phyloP scores from a whole-genome alignment of 2,888 invertebrate genomes.

The Stenotaenia linearis region DNA sequence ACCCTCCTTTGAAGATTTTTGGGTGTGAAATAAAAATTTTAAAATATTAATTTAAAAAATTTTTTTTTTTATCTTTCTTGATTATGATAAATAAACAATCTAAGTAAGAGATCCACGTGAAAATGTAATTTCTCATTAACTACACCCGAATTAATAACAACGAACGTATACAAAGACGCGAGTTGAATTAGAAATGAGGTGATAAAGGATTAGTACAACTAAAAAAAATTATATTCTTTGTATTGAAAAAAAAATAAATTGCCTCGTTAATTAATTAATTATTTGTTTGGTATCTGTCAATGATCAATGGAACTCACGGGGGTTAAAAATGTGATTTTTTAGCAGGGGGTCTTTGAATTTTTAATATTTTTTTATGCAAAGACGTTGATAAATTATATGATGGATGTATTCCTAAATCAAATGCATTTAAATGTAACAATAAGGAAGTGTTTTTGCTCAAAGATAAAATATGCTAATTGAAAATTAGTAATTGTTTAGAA shows the following conservation, averaged over 20 bases:
- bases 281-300: background rate
- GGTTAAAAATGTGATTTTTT: constrained; percentile 5
- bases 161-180: no score
- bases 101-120: no score
- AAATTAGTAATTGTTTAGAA: constrained; percentile 1
- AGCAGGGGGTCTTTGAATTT: background rate
- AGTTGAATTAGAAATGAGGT: background rate
- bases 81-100: no score
- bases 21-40: no score
- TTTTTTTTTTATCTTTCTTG: no score
- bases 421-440: background rate
- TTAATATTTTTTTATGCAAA: background rate
- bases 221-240: no score
- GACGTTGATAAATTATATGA: constrained; percentile 17
- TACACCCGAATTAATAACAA: no score
- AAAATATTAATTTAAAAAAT: no score
- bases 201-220: no score
- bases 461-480: constrained; percentile 13
- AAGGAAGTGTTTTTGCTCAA: background rate
- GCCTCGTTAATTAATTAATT: constrained; percentile 1
- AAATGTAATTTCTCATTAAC: no score
- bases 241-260: background rate
- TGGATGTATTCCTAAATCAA: constrained; percentile 13
- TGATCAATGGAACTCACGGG: background rate
- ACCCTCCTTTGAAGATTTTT: no score